Percentiles rank a stretch among this genome's conserved stretches.
Evolutionary conservation across 2,113 vertebrate genomes (phyloP).

Genomic region (Corythornis cristatus): DNA sequence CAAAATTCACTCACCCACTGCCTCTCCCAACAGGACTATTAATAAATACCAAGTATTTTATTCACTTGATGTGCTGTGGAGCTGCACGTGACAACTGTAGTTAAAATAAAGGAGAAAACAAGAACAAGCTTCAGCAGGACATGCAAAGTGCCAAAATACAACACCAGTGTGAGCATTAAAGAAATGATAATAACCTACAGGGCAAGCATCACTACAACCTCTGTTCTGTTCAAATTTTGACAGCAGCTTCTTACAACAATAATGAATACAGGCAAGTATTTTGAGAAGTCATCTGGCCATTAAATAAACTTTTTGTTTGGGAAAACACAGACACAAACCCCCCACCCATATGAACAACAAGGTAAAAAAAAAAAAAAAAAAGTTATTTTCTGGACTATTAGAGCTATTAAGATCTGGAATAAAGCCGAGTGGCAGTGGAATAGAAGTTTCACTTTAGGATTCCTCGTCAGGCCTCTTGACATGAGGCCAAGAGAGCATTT

Average conservation of each 20-base stretch:
- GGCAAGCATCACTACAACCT: not conserved
- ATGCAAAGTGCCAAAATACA: not conserved
- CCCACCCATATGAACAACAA: no score
- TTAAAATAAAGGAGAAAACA: not conserved
- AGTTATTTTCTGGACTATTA: not conserved
- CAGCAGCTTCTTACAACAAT: not conserved
- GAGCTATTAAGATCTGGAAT: fast-evolving
- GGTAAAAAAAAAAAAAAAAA: not conserved
- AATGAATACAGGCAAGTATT: not conserved
- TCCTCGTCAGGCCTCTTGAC: not conserved
- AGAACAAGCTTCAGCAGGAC: not conserved
- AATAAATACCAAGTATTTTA: not conserved
- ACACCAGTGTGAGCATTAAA: fast-evolving
- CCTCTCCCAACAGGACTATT: not conserved
- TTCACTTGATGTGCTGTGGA: not conserved
- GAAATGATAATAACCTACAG: not conserved
- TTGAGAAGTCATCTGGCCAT: not conserved
- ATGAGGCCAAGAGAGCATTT: not conserved
- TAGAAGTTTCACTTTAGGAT: not conserved
- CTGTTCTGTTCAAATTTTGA: not conserved
- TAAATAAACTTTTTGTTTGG: not conserved
- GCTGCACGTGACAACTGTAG: not conserved
- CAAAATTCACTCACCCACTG: not conserved
- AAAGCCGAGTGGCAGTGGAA: not conserved
- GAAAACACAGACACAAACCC: not conserved